Base-by-base conservation (phyloP, 2,888 invertebrate species). In the Lissocephala sabroskyi region DNA sequence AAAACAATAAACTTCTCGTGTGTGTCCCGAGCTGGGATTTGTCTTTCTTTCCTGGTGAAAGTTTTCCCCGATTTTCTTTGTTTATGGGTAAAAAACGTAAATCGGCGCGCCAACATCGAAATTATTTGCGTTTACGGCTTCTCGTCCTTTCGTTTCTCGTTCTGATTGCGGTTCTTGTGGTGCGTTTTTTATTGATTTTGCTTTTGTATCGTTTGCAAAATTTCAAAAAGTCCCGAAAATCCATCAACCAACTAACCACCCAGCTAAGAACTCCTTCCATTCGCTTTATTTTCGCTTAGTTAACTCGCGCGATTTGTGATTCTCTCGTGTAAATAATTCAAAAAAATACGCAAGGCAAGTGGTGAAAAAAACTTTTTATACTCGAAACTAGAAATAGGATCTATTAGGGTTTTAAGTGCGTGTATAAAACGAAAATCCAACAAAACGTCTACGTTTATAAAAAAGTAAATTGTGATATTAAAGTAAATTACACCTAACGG, bases 41-140 rank as follows among this genome's bases (percentile, higher is more conserved):
- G 3, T 23, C 30, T 30, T 30, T 7, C 30, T 55, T 58, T 55
- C 52, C 55, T 17, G 6, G 52, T 52, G 55, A 7, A 56, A 3
- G 9, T 30, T 4, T 30, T 3, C 23, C n/a, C n/a, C n/a, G n/a
- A 71, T 71, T 73, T 73, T 67, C 64, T 61, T 77, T 79, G 83
- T 82, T 84, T 82, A 82, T 82, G 82, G 82, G 84, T 83, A 84
- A 80, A 79, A 84, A 82, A 82, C 80, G 82, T 77, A 84, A 79
- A 78, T 77, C 79, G 65, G 59, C 82, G 67, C 82, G 83, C 78
- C 83, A 80, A 74, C 82, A 83, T 79, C 82, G 80, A 82, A 82
- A 84, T 82, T 82, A 83, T 82, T 84, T 82, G 78, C 81, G 82
- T 83, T 82, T 83, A 76, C 81, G 79, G 80, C 82, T 80, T 75